phyloP scores from a whole-genome alignment of 1,140 invertebrate species.

The Rhagoletis zephyria region DNA sequence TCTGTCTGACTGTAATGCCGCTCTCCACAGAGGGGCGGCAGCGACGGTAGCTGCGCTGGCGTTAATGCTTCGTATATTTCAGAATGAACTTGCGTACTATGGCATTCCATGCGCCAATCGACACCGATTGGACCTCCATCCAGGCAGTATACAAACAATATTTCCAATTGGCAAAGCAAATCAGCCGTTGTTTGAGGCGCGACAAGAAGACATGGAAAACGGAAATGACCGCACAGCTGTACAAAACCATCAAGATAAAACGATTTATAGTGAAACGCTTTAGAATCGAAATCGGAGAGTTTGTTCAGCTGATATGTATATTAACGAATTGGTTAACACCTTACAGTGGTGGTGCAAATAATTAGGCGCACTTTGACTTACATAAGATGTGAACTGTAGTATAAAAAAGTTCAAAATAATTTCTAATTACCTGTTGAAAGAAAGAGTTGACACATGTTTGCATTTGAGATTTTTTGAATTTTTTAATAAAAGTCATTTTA shows the following conservation, averaged over 20 bases:
- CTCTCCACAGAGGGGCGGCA: not conserved
- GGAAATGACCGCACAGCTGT: slow-evolving; percentile 29
- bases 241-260: not conserved
- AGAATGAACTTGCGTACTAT: slow-evolving; percentile 30
- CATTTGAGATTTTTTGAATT: no score
- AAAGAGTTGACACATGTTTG: no score
- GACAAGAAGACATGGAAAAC: not conserved
- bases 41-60: not conserved
- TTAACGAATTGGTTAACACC: slow-evolving; percentile 18
- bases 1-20: not conserved
- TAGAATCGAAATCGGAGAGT: slow-evolving; percentile 29
- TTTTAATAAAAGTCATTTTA: no score
- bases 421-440: no score
- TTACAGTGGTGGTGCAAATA: not conserved
- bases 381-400: no score
- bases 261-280: not conserved
- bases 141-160: not conserved
- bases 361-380: not conserved
- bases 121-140: not conserved
- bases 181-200: not conserved
- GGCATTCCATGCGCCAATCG: not conserved
- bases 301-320: slow-evolving; percentile 33
- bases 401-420: no score
- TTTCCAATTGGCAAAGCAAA: slow-evolving; percentile 32
- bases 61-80: slow-evolving; percentile 4